Percentiles rank a stretch among this genome's conserved stretches.
phyloP scores from a whole-genome alignment of 2,113 vertebrate species.

The Isurus oxyrinchus region DNA sequence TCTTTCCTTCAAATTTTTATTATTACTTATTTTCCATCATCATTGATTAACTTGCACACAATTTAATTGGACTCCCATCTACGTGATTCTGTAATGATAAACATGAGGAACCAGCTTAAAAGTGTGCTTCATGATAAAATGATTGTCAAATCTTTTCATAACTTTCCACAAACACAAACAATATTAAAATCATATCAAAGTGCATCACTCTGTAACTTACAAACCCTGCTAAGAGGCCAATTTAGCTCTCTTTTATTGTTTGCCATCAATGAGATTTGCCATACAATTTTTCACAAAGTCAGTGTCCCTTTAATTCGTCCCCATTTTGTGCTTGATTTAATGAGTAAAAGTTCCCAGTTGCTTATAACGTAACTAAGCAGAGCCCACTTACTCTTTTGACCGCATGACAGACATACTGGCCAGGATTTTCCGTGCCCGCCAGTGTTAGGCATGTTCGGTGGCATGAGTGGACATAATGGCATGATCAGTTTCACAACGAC shows the following conservation, averaged over 20 bases:
- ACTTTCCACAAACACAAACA: background rate
- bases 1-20: background rate
- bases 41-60: background rate
- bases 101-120: background rate
- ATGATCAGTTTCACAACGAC: too few species aligned
- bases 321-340: background rate
- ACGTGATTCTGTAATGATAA: background rate
- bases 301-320: background rate
- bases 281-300: background rate
- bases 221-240: background rate
- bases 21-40: background rate
- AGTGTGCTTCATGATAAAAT: background rate
- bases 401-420: background rate
- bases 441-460: too few species aligned
- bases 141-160: background rate
- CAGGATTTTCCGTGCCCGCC: too few species aligned
- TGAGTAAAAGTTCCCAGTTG: background rate
- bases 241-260: background rate
- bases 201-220: too few species aligned
- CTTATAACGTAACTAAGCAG: background rate
- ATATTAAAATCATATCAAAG: background rate
- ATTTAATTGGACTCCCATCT: background rate
- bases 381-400: background rate
- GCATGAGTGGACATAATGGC: too few species aligned
- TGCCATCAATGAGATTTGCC: background rate